These are phyloP conservation scores for Catocala nupta DNA, from an alignment of 2,888 invertebrate genomes.

Conservation along the genomic window DNA sequence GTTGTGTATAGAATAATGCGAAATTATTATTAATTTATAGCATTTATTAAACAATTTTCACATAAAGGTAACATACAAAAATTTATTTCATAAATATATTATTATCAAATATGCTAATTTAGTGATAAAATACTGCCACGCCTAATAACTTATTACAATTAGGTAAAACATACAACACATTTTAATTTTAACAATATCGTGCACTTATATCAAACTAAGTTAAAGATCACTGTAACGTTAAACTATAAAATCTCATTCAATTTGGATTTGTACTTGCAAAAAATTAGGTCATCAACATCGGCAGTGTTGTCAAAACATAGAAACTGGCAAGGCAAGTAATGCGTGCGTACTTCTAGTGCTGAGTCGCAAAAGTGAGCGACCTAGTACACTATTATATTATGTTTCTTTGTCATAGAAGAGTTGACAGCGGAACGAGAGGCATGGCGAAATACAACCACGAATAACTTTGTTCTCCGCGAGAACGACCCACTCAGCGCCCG, in stretches of 20 bases:
- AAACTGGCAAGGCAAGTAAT: constrained; percentile 85
- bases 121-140: constrained; percentile 83
- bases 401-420: constrained; percentile 83
- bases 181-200: constrained; percentile 85
- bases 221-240: constrained; percentile 85
- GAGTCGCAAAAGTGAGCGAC: constrained; percentile 60
- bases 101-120: constrained; percentile 79
- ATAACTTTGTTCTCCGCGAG: constrained; percentile 67
- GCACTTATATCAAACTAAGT: constrained; percentile 85
- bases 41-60: constrained; percentile 85
- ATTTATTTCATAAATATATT: constrained; percentile 80
- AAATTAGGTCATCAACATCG: constrained; percentile 81
- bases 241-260: constrained; percentile 86
- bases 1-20: constrained; percentile 82
- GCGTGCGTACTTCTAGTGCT: constrained; percentile 81
- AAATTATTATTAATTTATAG: constrained; percentile 82
- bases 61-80: constrained; percentile 86
- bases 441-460: constrained; percentile 66
- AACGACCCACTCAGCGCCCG: constrained; percentile 63
- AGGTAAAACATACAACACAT: constrained; percentile 86
- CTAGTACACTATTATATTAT: constrained; percentile 58
- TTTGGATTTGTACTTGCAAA: constrained; percentile 87
- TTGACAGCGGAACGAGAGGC: constrained; percentile 79
- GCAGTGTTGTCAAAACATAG: constrained; percentile 85
- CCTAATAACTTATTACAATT: constrained; percentile 84